Conservation (phyloP, 2,888 invertebrate species). For the Hypomecis atomaria region DNA sequence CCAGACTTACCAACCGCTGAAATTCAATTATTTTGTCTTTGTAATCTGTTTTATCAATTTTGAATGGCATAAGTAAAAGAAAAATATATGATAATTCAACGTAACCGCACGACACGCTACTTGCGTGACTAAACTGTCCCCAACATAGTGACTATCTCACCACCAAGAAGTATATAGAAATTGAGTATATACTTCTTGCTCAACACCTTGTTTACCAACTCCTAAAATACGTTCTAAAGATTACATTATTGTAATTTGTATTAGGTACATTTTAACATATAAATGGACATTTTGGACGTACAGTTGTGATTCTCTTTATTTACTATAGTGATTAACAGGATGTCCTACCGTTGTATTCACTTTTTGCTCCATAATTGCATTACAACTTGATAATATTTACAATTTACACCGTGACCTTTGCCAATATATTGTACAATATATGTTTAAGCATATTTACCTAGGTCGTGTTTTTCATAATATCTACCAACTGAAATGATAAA, state of each 20-base stretch:
- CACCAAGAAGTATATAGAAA: constrained; percentile 38
- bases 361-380: constrained; percentile 70
- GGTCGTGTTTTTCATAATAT: too few relatives aligned
- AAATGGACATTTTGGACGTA: constrained; percentile 85
- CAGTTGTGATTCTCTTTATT: constrained; percentile 77
- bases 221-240: constrained; percentile 78
- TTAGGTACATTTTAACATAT: constrained; percentile 82
- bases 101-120: background rate
- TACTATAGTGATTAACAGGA: constrained; percentile 71
- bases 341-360: constrained; percentile 69
- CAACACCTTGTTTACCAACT: constrained; percentile 68
- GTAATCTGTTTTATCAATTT: too few relatives aligned
- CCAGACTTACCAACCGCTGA: too few relatives aligned
- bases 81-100: too few relatives aligned
- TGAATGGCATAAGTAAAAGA: too few relatives aligned
- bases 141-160: constrained; percentile 65
- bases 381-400: constrained; percentile 43
- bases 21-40: too few relatives aligned
- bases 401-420: constrained; percentile 24
- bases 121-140: constrained; percentile 65
- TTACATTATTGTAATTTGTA: constrained; percentile 84
- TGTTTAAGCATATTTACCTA: too few relatives aligned
- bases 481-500: too few relatives aligned
- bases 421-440: too few relatives aligned
- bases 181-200: too few relatives aligned